Evolutionary conservation across 2,888 invertebrate species (phyloP), one percentile per base, ranked within the genome.

Genomic region (Hedychridium roseum): DNA sequence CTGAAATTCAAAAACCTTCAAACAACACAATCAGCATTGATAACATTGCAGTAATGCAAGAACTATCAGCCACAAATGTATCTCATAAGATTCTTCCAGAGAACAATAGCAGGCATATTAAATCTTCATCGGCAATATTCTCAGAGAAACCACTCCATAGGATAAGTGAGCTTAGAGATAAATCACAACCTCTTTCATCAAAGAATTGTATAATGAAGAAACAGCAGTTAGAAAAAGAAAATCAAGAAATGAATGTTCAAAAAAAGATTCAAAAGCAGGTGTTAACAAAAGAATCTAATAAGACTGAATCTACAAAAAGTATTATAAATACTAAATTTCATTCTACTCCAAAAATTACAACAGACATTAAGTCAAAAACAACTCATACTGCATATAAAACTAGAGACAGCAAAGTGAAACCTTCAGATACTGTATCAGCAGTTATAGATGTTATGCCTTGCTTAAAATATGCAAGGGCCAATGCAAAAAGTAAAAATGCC

Each of bases 151-250:
- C n/a, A n/a, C n/a, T n/a, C n/a, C n/a, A n/a, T n/a, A n/a, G n/a
- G n/a, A n/a, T n/a, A n/a, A n/a, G n/a, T n/a, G n/a, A n/a, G n/a
- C n/a, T n/a, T n/a, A n/a, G n/a, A n/a, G n/a, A n/a, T n/a, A n/a
- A n/a, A n/a, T n/a, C n/a, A n/a, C n/a, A n/a, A n/a, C n/a, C n/a
- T n/a, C n/a, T n/a, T n/a, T n/a, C n/a, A n/a, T 21, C 11, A 34
- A 43, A 26, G 7, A 9, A 14, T 18, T 26, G 2, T n/a, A 11
- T 5, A 1, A 51, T 36, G 18, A n/a, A 1, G 27, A 51, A 44
- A 7, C 44, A 23, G n/a, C n/a, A n/a, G n/a, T n/a, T n/a, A 2
- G 52, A 45, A 6, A 63, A 60, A 28, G 64, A 59, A 23, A 60
- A 60, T 14, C 28, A 42, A 18, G n/a, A 9, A 17, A 12, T 1